Percentiles rank a stretch among this genome's conserved stretches.
Conservation (phyloP, 2,888 invertebrate species). For the Anticlea derivata region DNA sequence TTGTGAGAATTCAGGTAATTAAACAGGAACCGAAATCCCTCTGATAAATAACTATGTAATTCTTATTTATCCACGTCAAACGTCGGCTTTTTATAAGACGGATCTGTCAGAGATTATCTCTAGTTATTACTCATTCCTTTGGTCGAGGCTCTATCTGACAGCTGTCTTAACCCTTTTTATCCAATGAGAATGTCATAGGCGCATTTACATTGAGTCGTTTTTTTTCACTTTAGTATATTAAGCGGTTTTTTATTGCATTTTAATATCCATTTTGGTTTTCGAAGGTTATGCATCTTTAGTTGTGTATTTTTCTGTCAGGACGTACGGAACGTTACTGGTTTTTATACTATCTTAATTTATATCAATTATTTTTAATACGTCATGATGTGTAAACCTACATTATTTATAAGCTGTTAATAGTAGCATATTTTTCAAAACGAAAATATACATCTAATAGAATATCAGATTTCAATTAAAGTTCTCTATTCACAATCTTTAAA, state of each 20-base stretch:
- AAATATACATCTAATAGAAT: slow-evolving; percentile 34
- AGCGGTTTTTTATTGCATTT: slow-evolving; percentile 64
- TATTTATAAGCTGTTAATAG: slow-evolving; percentile 33
- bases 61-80: slow-evolving; percentile 79
- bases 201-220: slow-evolving; percentile 65
- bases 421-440: slow-evolving; percentile 25
- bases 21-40: slow-evolving; percentile 71
- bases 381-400: slow-evolving; percentile 30
- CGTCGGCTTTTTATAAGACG: slow-evolving; percentile 79
- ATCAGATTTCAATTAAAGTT: slow-evolving; percentile 52
- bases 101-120: slow-evolving; percentile 82
- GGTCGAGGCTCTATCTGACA: slow-evolving; percentile 76
- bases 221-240: slow-evolving; percentile 55
- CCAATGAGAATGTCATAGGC: slow-evolving; percentile 79
- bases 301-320: background rate
- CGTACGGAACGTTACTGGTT: background rate
- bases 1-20: slow-evolving; percentile 82
- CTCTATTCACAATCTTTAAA: slow-evolving; percentile 52
- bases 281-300: slow-evolving; percentile 16
- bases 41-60: slow-evolving; percentile 74
- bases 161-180: slow-evolving; percentile 83
- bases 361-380: slow-evolving; percentile 7
- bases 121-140: slow-evolving; percentile 76
- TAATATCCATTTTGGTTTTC: slow-evolving; percentile 48
- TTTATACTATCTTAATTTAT: background rate